Evolutionary conservation across 2,797 vertebrate genomes (phyloP).

Genomic region (Manis crassicaudata): DNA sequence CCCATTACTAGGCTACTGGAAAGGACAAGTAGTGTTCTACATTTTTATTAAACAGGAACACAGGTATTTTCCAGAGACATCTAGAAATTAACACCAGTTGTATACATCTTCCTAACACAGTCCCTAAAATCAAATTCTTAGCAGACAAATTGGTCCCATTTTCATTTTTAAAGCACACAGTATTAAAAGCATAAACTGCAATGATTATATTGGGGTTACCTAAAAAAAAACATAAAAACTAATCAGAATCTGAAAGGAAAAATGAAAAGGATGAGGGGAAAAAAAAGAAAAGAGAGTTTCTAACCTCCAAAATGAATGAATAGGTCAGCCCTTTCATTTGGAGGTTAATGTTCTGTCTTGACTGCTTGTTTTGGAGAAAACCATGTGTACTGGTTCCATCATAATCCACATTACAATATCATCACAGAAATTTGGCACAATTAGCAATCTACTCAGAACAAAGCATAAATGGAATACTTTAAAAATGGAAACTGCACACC

Average conservation of each 20-base stretch:
- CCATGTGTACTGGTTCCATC: conserved; percentile 22
- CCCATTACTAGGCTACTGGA: conserved; percentile 56
- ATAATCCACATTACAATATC: conserved; percentile 33
- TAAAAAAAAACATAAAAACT: conserved; percentile 61
- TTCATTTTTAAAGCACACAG: conserved; percentile 72
- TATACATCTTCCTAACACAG: conserved; percentile 66
- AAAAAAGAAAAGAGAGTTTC: conserved; percentile 50
- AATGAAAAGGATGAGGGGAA: conserved; percentile 8
- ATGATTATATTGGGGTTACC: conserved; percentile 64
- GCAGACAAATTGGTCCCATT: conserved; percentile 78
- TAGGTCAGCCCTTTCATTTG: conserved; percentile 67
- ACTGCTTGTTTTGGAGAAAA: conserved; percentile 62
- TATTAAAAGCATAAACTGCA: conserved; percentile 76
- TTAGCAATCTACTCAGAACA: conserved; percentile 72
- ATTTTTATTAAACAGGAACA: conserved; percentile 69
- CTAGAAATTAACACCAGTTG: conserved; percentile 66
- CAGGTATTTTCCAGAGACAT: conserved; percentile 64
- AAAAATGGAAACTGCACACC: conserved; percentile 66
- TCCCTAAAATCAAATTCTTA: conserved; percentile 74
- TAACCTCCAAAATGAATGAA: conserved; percentile 61
- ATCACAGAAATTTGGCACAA: conserved; percentile 69
- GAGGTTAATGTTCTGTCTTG: conserved; percentile 50
- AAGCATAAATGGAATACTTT: conserved; percentile 56
- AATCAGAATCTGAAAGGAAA: conserved; percentile 60
- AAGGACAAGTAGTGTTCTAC: conserved; percentile 65